phyloP scores from a whole-genome alignment of 2,113 vertebrate genomes.

The Spea multiplicata region DNA sequence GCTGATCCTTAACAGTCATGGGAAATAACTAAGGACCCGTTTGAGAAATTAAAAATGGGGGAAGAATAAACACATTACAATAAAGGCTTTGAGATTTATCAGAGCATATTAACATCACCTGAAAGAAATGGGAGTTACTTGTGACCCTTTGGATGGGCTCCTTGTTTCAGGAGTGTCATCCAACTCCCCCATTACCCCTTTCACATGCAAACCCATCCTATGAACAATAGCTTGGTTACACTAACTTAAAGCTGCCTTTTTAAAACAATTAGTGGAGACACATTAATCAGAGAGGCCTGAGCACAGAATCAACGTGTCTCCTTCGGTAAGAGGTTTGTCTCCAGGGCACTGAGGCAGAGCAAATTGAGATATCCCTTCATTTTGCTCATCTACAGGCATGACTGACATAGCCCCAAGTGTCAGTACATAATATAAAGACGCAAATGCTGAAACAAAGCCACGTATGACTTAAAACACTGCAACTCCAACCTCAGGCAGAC shows the following conservation, averaged over 20 bases:
- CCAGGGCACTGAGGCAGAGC: not conserved
- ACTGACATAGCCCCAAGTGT: not conserved
- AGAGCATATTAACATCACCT: slow-evolving; percentile 75
- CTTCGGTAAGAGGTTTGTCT: slow-evolving; percentile 25
- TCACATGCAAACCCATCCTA: slow-evolving; percentile 64
- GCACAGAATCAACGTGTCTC: slow-evolving; percentile 55
- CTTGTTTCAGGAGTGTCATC: slow-evolving; percentile 63
- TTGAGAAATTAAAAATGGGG: slow-evolving; percentile 55
- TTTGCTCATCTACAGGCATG: not conserved
- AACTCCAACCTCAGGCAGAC: no score
- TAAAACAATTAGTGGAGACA: slow-evolving; percentile 73
- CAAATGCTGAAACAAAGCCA: no score
- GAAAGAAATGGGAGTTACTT: slow-evolving; percentile 75
- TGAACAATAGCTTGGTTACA: slow-evolving; percentile 71
- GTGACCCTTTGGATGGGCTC: slow-evolving; percentile 66
- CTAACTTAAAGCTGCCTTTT: slow-evolving; percentile 64
- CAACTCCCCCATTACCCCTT: slow-evolving; percentile 55
- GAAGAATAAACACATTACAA: slow-evolving; percentile 60
- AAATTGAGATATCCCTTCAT: not conserved
- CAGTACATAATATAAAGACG: no score
- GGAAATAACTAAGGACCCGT: slow-evolving; percentile 43
- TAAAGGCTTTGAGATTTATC: slow-evolving; percentile 70
- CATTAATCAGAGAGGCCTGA: slow-evolving; percentile 72
- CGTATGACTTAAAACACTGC: no score
- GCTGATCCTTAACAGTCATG: slow-evolving; percentile 59